Base-by-base conservation (phyloP, 2,888 invertebrate species). In the Nipponacmea schrenckii region DNA sequence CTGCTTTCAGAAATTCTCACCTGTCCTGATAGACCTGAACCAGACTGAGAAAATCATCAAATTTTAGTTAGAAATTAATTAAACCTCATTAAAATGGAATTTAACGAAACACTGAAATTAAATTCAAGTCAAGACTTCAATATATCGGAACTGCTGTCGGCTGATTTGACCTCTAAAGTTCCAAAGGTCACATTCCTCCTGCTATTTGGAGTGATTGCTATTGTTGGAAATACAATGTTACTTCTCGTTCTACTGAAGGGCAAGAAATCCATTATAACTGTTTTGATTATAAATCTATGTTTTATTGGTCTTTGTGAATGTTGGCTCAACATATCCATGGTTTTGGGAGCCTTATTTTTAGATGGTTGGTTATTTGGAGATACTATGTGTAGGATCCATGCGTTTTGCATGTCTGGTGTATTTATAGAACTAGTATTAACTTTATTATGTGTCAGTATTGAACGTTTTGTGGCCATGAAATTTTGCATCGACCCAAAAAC, bases 261-360 rank as follows among this genome's bases (percentile, higher is more conserved):
- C 64, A 74, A 74, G 27, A 77, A 80, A 46, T 71, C 74, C 1
- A 73, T 77, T 1, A 79, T 85, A 44, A 84, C 82, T 70, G 70
- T 84, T 20, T 76, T 84, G 45, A 76, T 85, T 2, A 73, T 84
- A 44, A 84, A 84, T 71, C 56, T 84, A 66, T 83, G 83, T 1
- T 75, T 81, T 0, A 76, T 81, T 15, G 85, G 85, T 64, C 72
- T 86, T 2, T 72, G 83, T 26, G 84, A 86, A 71, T 82, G 84
- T 73, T 56, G 83, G 14, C 70, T 82, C 27, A 86, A 85, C 71
- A 83, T 86, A 83, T 76, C 85, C 0, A 68, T 87, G 8, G 75
- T 85, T 0, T 73, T 86, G 20, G 80, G 82, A 4, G 78, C 83
- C 7, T 81, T 81, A 15, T 75, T 83, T 20, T 71, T 79, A 7